Base-by-base conservation (phyloP, 2,113 vertebrate genomes). In the Thermophis baileyi region DNA sequence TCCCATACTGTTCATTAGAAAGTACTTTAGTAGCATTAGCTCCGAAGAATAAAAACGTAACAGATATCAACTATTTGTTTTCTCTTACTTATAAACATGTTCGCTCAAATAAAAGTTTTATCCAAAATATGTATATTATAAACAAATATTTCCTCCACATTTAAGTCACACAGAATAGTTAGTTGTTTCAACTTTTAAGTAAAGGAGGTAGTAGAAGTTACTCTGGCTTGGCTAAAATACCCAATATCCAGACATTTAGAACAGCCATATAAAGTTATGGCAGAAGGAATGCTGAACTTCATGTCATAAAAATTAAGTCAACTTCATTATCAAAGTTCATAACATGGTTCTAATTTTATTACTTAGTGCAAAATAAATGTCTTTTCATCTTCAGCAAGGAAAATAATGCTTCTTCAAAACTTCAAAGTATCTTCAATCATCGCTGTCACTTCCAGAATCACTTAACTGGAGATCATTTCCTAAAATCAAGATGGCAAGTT, bases 381-480 rank as follows among this genome's bases (percentile, higher is more conserved):
- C 95, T 96, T 95, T 93, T 94, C 49, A 57, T 91, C 90, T 96
- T 97, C 95, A 97, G 50, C 93, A 96, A 96, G 94, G 63, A 94
- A 96, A 95, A 94, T 96, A 95, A 95, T 95, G 87, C n/a, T 50
- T 94, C 49, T 94, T 93, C 93, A 91, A 96, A 96, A 94, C 95
- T 95, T 92, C 93, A 94, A 95, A 93, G 91, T 88, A 93, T 97
- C 95, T 92, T 99, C 97, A 99, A 96, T 99, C 98, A 95, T 99
- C 99, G 93, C 99, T 99, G 95, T 99, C 99, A 16, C 99, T 99
- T 96, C 98, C 99, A 69, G 99, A 99, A 93, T 99, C 99, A 96
- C 99, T 99, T 95, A 99, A 97, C 97, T 99, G 99, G 94, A 99
- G 98, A 97, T 99, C 99, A 86, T 97, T 99, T 97, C 99, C 99